Evolutionary conservation across 2,113 vertebrate species (phyloP).

Genomic region (Nothoprocta perdicaria): DNA sequence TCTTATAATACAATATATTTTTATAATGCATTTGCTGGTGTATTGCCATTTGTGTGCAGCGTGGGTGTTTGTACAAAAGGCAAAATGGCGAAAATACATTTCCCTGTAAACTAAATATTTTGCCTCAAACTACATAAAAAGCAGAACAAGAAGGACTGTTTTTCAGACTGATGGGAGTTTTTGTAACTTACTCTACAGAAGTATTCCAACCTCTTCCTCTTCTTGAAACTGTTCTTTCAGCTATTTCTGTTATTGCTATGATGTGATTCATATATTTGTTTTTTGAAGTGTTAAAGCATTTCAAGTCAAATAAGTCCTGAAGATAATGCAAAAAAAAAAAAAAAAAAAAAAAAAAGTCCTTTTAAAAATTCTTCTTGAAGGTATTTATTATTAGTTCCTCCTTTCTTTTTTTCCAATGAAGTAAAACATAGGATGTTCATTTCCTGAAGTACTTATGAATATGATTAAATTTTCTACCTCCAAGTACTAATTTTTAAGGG

Average conservation of each 20-base stretch:
- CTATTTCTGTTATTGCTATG: not conserved
- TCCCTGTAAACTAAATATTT: not conserved
- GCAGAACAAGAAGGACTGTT: not conserved
- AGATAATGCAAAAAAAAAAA: not conserved
- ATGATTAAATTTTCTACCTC: not conserved
- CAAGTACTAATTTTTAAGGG: not conserved
- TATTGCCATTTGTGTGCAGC: not conserved
- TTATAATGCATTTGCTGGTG: not conserved
- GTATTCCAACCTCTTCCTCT: not conserved
- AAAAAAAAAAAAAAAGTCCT: not conserved
- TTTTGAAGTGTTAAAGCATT: not conserved
- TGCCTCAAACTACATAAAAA: not conserved
- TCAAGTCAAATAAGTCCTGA: not conserved
- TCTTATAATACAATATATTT: not conserved
- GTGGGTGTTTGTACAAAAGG: not conserved
- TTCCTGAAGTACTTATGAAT: not conserved
- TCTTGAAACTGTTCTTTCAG: not conserved
- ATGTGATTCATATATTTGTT: not conserved
- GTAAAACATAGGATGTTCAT: not conserved
- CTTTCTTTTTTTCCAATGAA: not conserved
- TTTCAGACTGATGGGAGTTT: not conserved
- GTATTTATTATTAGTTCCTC: not conserved
- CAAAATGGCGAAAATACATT: not conserved
- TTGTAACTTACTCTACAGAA: not conserved
- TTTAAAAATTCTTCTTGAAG: not conserved